Evolutionary conservation across 2,888 invertebrate species (phyloP), one percentile per base, ranked within the genome.

Genomic region (Andrena hattorfiana): DNA sequence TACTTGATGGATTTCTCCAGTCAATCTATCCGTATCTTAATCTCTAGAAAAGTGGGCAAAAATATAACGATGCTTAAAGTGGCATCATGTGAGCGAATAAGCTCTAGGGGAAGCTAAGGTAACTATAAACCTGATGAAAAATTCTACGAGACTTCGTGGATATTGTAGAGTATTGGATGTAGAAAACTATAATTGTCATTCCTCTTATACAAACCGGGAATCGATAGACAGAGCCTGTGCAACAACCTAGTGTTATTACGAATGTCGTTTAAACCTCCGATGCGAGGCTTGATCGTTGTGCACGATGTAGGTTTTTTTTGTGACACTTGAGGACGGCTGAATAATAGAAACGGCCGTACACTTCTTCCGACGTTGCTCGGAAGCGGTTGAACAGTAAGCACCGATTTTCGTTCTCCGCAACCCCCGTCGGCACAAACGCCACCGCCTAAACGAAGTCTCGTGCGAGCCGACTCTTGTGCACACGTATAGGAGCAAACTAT

Each of bases 401-500:
- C 76, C 82, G 77, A 81, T 83, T 83, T 74, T 76, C 69, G 51
- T 73, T 64, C 63, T 56, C 49, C 63, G 28, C 35, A 60, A 49
- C 60, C 83, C 51, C 69, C 6, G n/a, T 20, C 56, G 77, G 63
- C 69, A 67, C 35, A 71, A 68, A 71, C 83, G 69, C 62, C 84
- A 75, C 62, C 84, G 78, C 80, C 87, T 76, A 88, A 86, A 85
- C 77, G 77, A 76, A 73, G 77, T 67, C 83, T 74, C 66, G 79
- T 78, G 81, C 75, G 83, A 83, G 83, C 72, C 79, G 62, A 70
- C 77, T 79, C 83, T 71, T 74, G 83, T 84, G 74, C 85, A 87
- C 87, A 84, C 85, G 83, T 84, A 87, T 82, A 87, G 79, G 84
- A 87, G 89, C 90, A 90, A 92, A 93, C 93, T 93, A 93, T 93